Evolutionary conservation across 2,113 vertebrate species (phyloP).

Genomic region (Tretioscincus oriximinensis): DNA sequence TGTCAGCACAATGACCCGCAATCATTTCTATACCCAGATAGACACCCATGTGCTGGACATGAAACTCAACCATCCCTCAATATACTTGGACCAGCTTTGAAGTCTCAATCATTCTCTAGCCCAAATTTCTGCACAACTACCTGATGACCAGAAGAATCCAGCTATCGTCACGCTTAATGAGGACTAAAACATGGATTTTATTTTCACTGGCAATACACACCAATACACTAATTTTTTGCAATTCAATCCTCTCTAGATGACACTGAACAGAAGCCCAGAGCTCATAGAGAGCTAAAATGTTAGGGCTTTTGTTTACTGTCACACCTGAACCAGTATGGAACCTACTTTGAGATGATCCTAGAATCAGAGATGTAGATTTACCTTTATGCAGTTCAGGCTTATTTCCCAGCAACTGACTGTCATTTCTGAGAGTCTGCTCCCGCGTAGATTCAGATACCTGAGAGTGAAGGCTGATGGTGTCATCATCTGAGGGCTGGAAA

Average conservation of each 20-base stretch:
- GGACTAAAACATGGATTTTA: no score
- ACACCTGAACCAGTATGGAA: not conserved
- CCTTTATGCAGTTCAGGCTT: slow-evolving; percentile 93
- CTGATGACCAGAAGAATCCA: no score
- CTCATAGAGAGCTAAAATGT: not conserved
- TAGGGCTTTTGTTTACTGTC: not conserved
- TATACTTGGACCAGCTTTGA: not conserved
- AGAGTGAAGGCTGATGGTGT: slow-evolving; percentile 97
- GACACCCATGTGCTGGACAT: no score
- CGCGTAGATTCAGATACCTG: slow-evolving; percentile 94
- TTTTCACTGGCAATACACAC: not conserved
- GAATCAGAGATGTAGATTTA: slow-evolving; percentile 54
- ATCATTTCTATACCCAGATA: not conserved
- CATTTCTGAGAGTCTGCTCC: slow-evolving; percentile 77
- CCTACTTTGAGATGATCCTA: not conserved
- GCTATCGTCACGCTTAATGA: not conserved
- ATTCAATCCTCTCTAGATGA: not conserved
- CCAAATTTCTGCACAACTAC: not conserved
- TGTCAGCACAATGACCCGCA: not conserved
- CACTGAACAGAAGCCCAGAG: not conserved
- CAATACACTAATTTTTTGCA: not conserved
- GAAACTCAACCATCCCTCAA: fast-evolving
- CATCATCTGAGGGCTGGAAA: slow-evolving; percentile 93
- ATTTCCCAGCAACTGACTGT: slow-evolving; percentile 80
- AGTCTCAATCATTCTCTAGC: not conserved